Evolutionary conservation across 2,113 vertebrate species (phyloP), one percentile per base, ranked within the genome.

Genomic region (Calidris pygmaea): DNA sequence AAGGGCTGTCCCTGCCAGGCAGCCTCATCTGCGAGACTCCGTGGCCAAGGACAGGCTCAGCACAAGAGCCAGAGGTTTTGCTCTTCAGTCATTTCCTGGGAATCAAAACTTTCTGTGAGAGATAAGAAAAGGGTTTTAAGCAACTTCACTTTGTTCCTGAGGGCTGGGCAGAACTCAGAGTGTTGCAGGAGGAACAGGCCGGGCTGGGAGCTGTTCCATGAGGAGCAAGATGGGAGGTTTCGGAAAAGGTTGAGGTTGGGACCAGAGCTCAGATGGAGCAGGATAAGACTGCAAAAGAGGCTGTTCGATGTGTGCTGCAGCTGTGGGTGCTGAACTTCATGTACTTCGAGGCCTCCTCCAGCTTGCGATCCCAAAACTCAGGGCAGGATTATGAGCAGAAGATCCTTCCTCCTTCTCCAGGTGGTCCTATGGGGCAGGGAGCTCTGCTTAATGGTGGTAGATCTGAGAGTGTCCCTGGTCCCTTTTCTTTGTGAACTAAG

Each of bases 341-440:
- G 14, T 56, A 14, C 73, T 84, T n/a, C 21, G 24, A 66, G 26
- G 39, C 34, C 2, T 83, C 47, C 20, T 73, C 6, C 59, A 79
- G 19, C 8, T 16, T 95, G 56, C 0, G 0, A 70, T n/a, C 50
- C 32, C n/a, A 35, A 45, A 77, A 27, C 16, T 14, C 8, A 27
- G 13, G 8, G 8, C 32, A 48, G 20, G 17, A 5, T 43, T 80
- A 13, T 24, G 10, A 73, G 39, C 32, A 68, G 62, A 76, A 70
- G 66, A 43, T 60, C 23, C 3, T 75, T 76, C 43, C 43, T 79
- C 37, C 22, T 62, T 77, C 70, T 50, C 35, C 35, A 53, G 4
- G 24, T 12, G 39, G 4, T 67, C 32, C 34, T 67, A 0, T 1
- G 0, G 0, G 10, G 8, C 58, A 78, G 48, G 45, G 30, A 90